A percentile compares a stretch with the other conserved stretches of the same genome.
These are phyloP conservation scores for Alectura lathami DNA, from an alignment of 2,113 vertebrate species.

Conservation along the genomic window DNA sequence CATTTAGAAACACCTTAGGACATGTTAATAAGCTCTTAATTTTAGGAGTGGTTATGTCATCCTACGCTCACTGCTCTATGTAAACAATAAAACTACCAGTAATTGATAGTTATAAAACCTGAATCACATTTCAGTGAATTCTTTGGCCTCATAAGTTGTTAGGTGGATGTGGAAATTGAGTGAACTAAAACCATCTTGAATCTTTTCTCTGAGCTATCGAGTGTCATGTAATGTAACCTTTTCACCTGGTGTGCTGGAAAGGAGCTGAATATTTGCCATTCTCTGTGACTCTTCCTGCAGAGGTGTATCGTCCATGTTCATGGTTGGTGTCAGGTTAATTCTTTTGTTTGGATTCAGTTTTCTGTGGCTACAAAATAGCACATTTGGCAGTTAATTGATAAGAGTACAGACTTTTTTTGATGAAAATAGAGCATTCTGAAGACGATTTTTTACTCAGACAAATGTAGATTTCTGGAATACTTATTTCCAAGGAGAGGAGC, in stretches of 20 bases:
- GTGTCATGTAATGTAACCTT: neutral
- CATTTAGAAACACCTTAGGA: neutral
- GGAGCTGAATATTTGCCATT: neutral
- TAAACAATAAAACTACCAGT: neutral
- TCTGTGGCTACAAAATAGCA: neutral
- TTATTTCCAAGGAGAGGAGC: neutral
- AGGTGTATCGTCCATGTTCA: neutral
- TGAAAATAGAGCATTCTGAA: neutral
- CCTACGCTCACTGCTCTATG: neutral
- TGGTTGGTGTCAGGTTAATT: neutral
- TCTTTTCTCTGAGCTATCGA: neutral
- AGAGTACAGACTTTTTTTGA: neutral
- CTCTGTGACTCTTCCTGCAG: neutral
- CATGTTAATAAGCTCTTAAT: neutral
- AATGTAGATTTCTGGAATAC: neutral
- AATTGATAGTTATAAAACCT: neutral
- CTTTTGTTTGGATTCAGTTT: neutral
- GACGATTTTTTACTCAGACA: accelerated
- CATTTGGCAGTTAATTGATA: neutral
- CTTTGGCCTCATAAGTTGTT: neutral
- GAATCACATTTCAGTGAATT: neutral
- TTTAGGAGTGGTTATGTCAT: neutral
- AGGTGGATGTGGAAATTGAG: neutral
- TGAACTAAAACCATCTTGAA: neutral
- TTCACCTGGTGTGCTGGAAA: neutral